Conservation (phyloP, 2,888 invertebrate genomes). For the Drosophila kuntzei region DNA sequence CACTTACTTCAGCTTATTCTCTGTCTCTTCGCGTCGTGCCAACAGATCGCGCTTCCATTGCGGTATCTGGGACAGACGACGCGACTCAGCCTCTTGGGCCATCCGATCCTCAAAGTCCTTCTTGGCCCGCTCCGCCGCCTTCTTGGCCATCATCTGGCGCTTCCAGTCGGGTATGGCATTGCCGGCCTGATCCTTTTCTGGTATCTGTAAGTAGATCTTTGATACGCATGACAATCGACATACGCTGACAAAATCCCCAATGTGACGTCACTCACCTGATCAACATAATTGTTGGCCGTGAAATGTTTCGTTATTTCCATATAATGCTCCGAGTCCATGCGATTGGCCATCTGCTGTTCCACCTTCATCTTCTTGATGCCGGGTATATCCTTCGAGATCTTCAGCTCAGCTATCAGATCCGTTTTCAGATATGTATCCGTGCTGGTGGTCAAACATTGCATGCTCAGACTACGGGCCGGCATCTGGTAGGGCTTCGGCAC, state of each 20-base stretch:
- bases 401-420: constrained; percentile 95
- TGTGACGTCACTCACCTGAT: constrained; percentile 89
- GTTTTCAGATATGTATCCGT: constrained; percentile 91
- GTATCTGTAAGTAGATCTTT: constrained; percentile 89
- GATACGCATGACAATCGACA: constrained; percentile 49
- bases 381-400: constrained; percentile 95
- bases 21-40: constrained; percentile 92
- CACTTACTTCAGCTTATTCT: constrained; percentile 90
- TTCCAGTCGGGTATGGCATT: constrained; percentile 97
- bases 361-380: constrained; percentile 97
- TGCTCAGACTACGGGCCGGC: constrained; percentile 91
- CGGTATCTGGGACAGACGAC: constrained; percentile 94
- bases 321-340: constrained; percentile 92
- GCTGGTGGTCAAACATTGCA: constrained; percentile 89
- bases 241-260: neutral
- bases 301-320: constrained; percentile 94
- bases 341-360: constrained; percentile 93
- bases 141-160: constrained; percentile 96
- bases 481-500: constrained; percentile 94
- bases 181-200: constrained; percentile 94
- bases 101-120: constrained; percentile 95
- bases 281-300: constrained; percentile 94
- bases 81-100: constrained; percentile 93
- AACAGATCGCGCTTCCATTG: constrained; percentile 97
- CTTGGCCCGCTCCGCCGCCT: constrained; percentile 96